Base-by-base conservation (phyloP, 2,113 vertebrate genomes). In the Nycticryphes semicollaris region DNA sequence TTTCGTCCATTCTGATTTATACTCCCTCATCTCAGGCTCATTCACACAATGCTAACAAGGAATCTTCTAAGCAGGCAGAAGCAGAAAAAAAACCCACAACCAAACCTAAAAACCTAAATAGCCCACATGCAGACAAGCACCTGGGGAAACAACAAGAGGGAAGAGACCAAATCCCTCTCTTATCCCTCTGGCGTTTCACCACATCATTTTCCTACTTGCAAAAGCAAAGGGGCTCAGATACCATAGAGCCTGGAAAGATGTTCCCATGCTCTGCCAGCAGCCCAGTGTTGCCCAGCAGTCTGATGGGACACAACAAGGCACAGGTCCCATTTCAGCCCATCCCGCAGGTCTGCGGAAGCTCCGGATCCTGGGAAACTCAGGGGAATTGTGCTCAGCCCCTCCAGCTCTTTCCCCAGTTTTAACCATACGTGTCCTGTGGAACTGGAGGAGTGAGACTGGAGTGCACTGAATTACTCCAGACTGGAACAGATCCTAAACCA, bases 1-100 rank as follows among this genome's bases (percentile, higher is more conserved):
- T 92, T 96, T 92, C 82, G 95, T 93, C 79, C 87, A 91, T 94
- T 53, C 89, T 91, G 78, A 95, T 96, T 95, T 90, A 93, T 85
- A 92, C 25, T 95, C 84, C 59, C 92, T 89, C 62, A 79, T 63
- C 72, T 69, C 18, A 3, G 63, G 60, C 77, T 83, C 35, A 5
- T 94, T 95, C 91, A 94, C 82, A 94, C 91, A 70, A 81, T 30
- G 68, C 73, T 94, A 97, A 94, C 69, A 53, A 95, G 87, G 30
- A 84, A 87, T 72, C 56, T 76, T 83, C 68, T 84, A 94, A 87
- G 63, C 33, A 68, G 54, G 66, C 68, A 82, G 77, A 90, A 91
- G 10, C 22, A 22, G 3, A 10, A 37, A 74, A 51, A 85, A 63
- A 31, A 16, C 39, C 23, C 51, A 54, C 47, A 47, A 47, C 28